Base-by-base conservation (phyloP, 2,797 vertebrate genomes). In the Luscinia luscinia region DNA sequence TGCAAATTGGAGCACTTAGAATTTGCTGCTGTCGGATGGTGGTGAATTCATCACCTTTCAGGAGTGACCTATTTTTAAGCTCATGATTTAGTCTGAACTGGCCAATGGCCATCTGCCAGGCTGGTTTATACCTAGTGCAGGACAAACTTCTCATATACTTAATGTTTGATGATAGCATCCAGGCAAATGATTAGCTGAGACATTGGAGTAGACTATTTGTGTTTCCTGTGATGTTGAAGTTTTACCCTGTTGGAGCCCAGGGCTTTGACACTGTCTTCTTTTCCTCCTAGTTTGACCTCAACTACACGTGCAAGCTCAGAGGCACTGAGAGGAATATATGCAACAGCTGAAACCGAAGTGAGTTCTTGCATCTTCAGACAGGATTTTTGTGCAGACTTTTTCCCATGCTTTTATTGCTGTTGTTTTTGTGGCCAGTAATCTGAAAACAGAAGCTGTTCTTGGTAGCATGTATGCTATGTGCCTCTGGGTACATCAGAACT, bases 301-400 rank as follows among this genome's bases (percentile, higher is more conserved):
- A 99, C 99, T 59, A 99, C 99, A 46, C 98, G 98, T 74, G 98
- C 99, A 32, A 99, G 98, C 95, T 99, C 99, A n/a, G 99, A 99
- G 14, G 99, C 98, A 0, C 97, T 99, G 94, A 96, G 97, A 74
- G 99, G 98, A 94, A 98, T 97, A 98, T 98, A 98, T 54, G 97
- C 98, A 45, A 97, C 98, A 92, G 98, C 98, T 6, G 98, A 99
- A 95, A 98, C 97, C 13, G 99, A 99, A 98, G 99, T 99, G 97
- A 98, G 98, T 94, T 81, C 41, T 72, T 84, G 15, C 49, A 84
- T 61, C 12, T 57, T 87, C 43, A 61, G 38, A 38, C 24, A 34
- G 15, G 55, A 78, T 77, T 89, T 91, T 75, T 48, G 6, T 58
- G 22, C 66, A 45, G n/a, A 18, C 27, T 72, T 81, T 59, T 20